Base-by-base conservation (phyloP, 1,140 invertebrate genomes). In the Oscheius sp. region DNA sequence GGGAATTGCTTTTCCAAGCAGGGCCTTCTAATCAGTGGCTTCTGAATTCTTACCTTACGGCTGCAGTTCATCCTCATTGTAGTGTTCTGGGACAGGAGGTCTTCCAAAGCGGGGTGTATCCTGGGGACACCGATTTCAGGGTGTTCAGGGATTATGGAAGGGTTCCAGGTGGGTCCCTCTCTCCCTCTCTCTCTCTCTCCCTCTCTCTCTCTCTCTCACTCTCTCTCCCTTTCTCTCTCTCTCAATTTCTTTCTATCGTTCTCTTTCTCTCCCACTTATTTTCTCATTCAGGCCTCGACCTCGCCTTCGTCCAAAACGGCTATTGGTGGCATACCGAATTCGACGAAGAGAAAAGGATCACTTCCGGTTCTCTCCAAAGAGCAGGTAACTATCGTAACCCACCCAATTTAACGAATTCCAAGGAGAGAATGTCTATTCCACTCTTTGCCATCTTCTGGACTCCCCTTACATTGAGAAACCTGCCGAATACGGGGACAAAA, bases 111-210 rank as follows among this genome's bases (percentile, higher is more conserved):
- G 92, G 92, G 3, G 86, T 93, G 34, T 91, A 95, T 80, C 93
- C 93, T 31, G 92, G 91, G n/a, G 93, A 95, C 85, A 96, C 94
- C 0, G 94, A 97, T 86, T 96, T 92, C 85, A 88, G 93, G 69
- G 93, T 96, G 79, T 96, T 95, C 80, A 88, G 93, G 70, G 93
- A 95, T 86, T 87, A 85, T 81, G 87, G 87, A 58, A 78, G 84
- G 15, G 82, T 88, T 74, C 86, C 87, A 73, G 87, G 87, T 87
- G 35, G 20, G 3, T 35, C 4, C 20, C 20, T 23, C 23, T 23
- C 23, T 15, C 20, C 0, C 18, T 18, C 18, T 45, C 15, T 45
- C 15, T 45, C n/a, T n/a, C n/a, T n/a, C n/a, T n/a, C n/a, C n/a
- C n/a, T n/a, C n/a, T n/a, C n/a, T n/a, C n/a, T n/a, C n/a, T n/a